A percentile compares a stretch with the other conserved stretches of the same genome.
These are phyloP conservation scores for Drosophila grimshawi DNA, from an alignment of 1,140 invertebrate genomes.

Conservation along the genomic window DNA sequence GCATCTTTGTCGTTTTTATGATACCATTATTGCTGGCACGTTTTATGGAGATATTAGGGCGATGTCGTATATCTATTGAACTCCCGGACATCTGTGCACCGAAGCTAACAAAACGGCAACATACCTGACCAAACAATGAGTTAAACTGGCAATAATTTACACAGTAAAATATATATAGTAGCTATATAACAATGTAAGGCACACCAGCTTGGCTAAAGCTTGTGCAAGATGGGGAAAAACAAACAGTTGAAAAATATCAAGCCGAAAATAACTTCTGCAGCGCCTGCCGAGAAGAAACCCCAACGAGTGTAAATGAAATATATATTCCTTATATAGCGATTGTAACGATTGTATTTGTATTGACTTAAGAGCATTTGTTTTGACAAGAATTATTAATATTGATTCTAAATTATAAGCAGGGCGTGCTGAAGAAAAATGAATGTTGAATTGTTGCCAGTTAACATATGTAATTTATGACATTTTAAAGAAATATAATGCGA, in stretches of 20 bases:
- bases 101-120: neutral
- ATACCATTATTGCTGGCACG: slow-evolving; percentile 60
- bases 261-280: no score
- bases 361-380: no score
- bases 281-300: no score
- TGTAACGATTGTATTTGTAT: no score
- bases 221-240: neutral
- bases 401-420: no score
- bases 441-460: no score
- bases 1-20: slow-evolving; percentile 36
- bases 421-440: no score
- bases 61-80: slow-evolving; percentile 22
- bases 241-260: neutral
- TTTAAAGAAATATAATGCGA: no score
- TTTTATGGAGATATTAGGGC: slow-evolving; percentile 73
- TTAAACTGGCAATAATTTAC: neutral
- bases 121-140: neutral
- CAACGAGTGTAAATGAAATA: no score
- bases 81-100: neutral
- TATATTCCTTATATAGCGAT: no score
- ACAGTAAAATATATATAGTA: neutral
- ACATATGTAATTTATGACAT: no score
- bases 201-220: neutral
- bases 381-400: no score
- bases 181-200: neutral